phyloP scores from a whole-genome alignment of 2,113 vertebrate species.

The Malurus melanocephalus region DNA sequence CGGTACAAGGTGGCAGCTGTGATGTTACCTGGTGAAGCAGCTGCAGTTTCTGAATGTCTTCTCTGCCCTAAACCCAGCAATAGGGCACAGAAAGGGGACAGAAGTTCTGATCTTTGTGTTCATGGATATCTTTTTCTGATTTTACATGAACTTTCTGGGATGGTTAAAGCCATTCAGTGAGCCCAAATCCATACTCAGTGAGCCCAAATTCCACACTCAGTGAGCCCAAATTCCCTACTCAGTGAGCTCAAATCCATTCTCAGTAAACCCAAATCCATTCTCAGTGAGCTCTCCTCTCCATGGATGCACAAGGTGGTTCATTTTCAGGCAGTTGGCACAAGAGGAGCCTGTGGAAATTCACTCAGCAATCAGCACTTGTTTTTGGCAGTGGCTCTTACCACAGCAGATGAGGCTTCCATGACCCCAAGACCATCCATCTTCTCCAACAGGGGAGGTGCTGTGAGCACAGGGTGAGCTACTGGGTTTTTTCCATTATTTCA shows the following conservation, averaged over 20 bases:
- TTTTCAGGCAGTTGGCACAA: background rate
- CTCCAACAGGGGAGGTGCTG: background rate
- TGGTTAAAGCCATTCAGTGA: background rate
- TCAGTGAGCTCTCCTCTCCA: background rate
- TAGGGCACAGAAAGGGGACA: background rate
- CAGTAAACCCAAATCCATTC: too few species aligned
- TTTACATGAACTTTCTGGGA: background rate
- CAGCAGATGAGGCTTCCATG: background rate
- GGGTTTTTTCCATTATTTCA: background rate
- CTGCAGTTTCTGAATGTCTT: background rate
- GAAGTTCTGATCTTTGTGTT: background rate
- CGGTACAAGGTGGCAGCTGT: background rate
- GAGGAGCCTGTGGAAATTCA: conserved; percentile 27
- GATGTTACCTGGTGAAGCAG: background rate
- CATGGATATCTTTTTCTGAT: background rate
- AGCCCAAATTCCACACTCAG: too few species aligned
- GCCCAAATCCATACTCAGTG: too few species aligned
- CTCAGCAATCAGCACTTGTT: background rate
- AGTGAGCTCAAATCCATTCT: too few species aligned
- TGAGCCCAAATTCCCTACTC: too few species aligned
- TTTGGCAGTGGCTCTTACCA: background rate
- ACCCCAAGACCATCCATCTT: conserved; percentile 2
- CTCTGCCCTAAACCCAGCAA: background rate
- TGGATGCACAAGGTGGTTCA: background rate
- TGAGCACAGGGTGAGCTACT: conserved; percentile 14